Base-by-base conservation (phyloP, 2,888 invertebrate genomes). In the Erebia epiphron region DNA sequence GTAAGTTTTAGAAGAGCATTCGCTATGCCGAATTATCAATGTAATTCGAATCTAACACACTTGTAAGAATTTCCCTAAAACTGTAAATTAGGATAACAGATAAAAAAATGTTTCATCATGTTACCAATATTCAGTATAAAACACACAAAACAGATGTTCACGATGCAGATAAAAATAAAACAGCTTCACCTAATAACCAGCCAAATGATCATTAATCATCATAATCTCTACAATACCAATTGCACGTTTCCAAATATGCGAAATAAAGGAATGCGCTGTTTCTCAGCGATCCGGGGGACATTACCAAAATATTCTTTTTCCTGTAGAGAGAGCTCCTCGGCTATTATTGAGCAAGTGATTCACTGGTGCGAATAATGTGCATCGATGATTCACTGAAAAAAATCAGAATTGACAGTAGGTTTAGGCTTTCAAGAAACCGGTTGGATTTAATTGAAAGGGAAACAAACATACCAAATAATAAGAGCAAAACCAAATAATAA, bases 261-360 rank as follows among this genome's bases (percentile, higher is more conserved):
- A 21, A 57, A 71, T 50, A 61, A 43, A 26, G 21, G 49, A 13
- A 52, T 69, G 21, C 61, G 68, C 67, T 68, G 73, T 73, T 76
- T 78, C 79, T 82, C 82, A 79, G 75, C 89, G 75, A 83, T 83
- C 83, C 81, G 90, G 91, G 91, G 82, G 90, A 89, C 79, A 82
- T 83, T 73, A 83, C 86, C 89, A 78, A 89, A 91, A 90, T 75
- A 72, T 72, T 69, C 64, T 64, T 69, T 67, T 61, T 69, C 65
- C 49, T 57, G 56, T 60, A 63, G 60, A 52, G 54, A 65, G 49
- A 57, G 18, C 56, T 64, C 9, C 50, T 68, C 50, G 43, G 71
- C 67, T 70, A 64, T 56, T 68, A 58, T 16, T 35, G 49, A 21
- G 26, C 61, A 56, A 16, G 66, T 74, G 72, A 74, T 68, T 74